Conservation (phyloP, 2,888 invertebrate genomes). For the Epinotia bilunana region DNA sequence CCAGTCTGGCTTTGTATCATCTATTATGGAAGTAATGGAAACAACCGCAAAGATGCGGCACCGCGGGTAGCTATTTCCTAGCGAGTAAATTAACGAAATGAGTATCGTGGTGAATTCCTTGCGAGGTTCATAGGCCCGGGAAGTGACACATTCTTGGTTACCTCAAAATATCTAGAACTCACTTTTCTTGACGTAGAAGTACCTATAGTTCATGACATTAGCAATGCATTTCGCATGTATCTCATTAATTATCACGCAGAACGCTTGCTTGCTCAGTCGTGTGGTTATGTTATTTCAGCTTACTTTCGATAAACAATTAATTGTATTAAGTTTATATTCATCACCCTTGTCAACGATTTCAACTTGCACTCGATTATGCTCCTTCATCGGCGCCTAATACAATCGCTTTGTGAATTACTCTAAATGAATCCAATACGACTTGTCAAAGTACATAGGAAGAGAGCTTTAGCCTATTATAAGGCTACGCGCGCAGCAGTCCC, state of each 20-base stretch:
- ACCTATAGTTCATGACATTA: conserved; percentile 58
- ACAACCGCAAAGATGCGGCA: conserved; percentile 69
- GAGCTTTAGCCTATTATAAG: neutral
- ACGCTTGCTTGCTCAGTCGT: conserved; percentile 77
- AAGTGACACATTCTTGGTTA: conserved; percentile 70
- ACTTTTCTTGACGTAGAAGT: neutral
- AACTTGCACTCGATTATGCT: conserved; percentile 36
- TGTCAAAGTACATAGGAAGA: neutral
- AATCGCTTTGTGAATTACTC: conserved; percentile 44
- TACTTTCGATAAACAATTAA: conserved; percentile 56
- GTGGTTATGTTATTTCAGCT: conserved; percentile 68
- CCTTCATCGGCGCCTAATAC: conserved; percentile 52
- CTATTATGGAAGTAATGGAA: conserved; percentile 34
- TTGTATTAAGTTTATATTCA: conserved; percentile 57
- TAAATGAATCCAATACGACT: neutral
- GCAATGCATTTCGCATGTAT: conserved; percentile 70
- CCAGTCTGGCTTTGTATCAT: conserved; percentile 1
- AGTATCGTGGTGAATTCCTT: conserved; percentile 62
- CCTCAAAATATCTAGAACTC: conserved; percentile 1
- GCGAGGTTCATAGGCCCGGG: conserved; percentile 60
- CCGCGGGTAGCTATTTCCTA: conserved; percentile 60
- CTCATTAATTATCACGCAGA: conserved; percentile 67
- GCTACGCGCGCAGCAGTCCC: neutral
- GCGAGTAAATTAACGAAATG: conserved; percentile 57
- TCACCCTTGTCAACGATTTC: conserved; percentile 50